Conservation (phyloP, 2,797 vertebrate species). For the Vespertilio murinus region DNA sequence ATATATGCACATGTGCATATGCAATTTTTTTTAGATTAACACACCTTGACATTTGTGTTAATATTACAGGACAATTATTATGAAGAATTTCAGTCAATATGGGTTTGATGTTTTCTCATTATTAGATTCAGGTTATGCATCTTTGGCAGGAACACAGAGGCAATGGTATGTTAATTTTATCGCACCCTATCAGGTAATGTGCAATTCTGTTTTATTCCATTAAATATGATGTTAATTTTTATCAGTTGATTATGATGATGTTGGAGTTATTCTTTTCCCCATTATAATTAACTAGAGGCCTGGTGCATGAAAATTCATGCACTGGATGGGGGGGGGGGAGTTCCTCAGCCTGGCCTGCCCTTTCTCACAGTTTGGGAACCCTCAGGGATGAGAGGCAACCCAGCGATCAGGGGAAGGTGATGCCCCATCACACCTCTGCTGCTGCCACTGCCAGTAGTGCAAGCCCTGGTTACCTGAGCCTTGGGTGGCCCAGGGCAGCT, state of each 20-base stretch:
- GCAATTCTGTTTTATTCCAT: not conserved
- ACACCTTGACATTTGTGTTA: not conserved
- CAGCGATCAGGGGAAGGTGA: no score
- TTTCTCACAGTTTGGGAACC: no score
- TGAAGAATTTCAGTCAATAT: not conserved
- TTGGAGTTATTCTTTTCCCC: not conserved
- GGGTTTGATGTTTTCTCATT: not conserved
- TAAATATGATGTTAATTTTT: not conserved
- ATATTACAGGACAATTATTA: not conserved
- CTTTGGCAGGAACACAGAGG: not conserved
- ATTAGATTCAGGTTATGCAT: not conserved
- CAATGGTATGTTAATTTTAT: not conserved
- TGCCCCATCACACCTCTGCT: no score
- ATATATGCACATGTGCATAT: not conserved
- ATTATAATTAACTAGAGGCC: not conserved
- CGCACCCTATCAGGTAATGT: not conserved
- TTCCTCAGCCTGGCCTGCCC: no score
- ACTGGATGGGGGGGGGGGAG: no score
- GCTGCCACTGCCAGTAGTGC: no score
- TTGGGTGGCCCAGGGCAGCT: no score
- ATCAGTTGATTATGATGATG: not conserved
- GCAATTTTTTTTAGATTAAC: not conserved
- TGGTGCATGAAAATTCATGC: no score
- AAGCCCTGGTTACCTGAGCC: no score
- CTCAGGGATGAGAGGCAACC: no score